These are phyloP conservation scores for Lamellibrachia columna DNA, from an alignment of 2,888 invertebrate genomes.

Conservation along the genomic window DNA sequence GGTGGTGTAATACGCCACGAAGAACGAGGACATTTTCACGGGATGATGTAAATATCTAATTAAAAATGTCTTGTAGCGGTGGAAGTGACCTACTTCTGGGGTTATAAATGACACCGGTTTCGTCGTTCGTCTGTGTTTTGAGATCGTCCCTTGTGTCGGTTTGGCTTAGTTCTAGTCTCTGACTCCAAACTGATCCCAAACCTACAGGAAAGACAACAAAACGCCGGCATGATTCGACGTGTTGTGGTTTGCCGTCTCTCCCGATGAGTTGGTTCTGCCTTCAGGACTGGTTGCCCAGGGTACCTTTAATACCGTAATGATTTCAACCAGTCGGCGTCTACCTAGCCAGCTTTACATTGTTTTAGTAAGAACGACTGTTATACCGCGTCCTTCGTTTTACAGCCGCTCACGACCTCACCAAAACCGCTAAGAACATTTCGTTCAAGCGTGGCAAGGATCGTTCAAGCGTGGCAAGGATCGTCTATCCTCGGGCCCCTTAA, in stretches of 20 bases:
- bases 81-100: not conserved
- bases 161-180: not conserved
- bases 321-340: not conserved
- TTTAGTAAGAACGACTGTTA: not conserved
- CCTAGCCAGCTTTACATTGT: not conserved
- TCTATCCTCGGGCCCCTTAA: not conserved
- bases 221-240: not conserved
- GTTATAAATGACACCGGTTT: not conserved
- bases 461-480: not conserved
- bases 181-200: no score
- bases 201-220: not conserved
- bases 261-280: not conserved
- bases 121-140: not conserved
- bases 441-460: not conserved
- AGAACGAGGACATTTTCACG: not conserved
- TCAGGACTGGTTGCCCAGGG: not conserved
- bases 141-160: not conserved
- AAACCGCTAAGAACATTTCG: not conserved
- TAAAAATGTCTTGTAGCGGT: not conserved
- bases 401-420: not conserved
- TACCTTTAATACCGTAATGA: not conserved
- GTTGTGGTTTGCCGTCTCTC: not conserved
- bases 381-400: not conserved
- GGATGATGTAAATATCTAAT: not conserved
- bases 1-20: not conserved